Conservation (phyloP, 2,888 invertebrate species). For the Rhimphoctona megacephalus region DNA sequence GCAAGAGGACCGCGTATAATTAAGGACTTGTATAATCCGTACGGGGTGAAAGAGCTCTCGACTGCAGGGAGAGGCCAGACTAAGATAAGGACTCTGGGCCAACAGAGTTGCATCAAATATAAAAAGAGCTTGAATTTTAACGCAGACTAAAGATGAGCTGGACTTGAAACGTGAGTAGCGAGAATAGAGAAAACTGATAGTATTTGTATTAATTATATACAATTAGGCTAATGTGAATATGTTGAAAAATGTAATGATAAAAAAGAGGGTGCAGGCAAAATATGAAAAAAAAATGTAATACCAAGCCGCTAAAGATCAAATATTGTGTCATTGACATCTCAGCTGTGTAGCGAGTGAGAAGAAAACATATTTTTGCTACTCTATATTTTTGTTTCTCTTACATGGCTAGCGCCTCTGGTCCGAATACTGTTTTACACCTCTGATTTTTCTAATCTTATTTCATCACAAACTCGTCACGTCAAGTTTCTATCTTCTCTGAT, state of each 20-base stretch:
- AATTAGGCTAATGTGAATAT: slow-evolving; percentile 9
- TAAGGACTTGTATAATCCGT: slow-evolving; percentile 74
- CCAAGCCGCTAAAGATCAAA: no score
- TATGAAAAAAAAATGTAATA: no score
- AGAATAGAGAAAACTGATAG: slow-evolving; percentile 50
- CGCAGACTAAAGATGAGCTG: not conserved
- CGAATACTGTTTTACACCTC: not conserved
- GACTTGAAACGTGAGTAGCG: slow-evolving; percentile 47
- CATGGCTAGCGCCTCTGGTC: no score
- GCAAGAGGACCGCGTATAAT: slow-evolving; percentile 72
- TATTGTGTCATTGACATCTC: no score
- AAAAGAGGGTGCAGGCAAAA: not conserved
- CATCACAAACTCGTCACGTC: slow-evolving; percentile 21
- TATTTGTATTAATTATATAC: slow-evolving; percentile 4
- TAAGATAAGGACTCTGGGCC: slow-evolving; percentile 28
- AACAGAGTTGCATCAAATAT: slow-evolving; percentile 51
- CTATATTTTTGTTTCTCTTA: no score
- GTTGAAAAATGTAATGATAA: not conserved
- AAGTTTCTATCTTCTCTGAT: slow-evolving; percentile 45
- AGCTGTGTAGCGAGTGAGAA: no score
- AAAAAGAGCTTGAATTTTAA: slow-evolving; percentile 41
- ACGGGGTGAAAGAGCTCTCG: slow-evolving; percentile 60
- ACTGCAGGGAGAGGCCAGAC: slow-evolving; percentile 42
- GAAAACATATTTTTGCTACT: no score
- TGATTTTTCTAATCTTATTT: slow-evolving; percentile 15